Evolutionary conservation across 2,888 invertebrate genomes (phyloP).

Genomic region (Aphodius granarius): DNA sequence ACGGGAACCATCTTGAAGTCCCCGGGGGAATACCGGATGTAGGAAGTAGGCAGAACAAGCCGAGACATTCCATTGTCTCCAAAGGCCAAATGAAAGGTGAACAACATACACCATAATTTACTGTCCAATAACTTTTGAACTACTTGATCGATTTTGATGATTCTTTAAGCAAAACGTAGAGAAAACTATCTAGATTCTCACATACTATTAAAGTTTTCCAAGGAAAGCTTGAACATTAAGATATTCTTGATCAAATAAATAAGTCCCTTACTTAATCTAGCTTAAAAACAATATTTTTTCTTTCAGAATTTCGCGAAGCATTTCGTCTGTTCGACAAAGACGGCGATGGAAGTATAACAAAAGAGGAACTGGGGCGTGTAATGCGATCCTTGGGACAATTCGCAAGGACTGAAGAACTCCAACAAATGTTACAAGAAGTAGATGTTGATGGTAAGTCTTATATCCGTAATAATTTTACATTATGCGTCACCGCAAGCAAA

Average conservation of each 20-base stretch:
- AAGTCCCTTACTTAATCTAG: background rate
- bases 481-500: too few relatives aligned
- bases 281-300: slow-evolving; percentile 3
- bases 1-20: slow-evolving; percentile 15
- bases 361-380: slow-evolving; percentile 82
- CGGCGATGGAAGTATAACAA: slow-evolving; percentile 85
- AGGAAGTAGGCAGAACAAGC: slow-evolving; percentile 20
- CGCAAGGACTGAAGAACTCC: slow-evolving; percentile 81
- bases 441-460: slow-evolving; percentile 46
- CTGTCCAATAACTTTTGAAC: too few relatives aligned
- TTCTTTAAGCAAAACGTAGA: slow-evolving; percentile 1
- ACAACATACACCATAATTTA: slow-evolving; percentile 12
- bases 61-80: slow-evolving; percentile 56
- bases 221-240: too few relatives aligned
- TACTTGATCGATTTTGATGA: background rate
- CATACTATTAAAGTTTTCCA: too few relatives aligned
- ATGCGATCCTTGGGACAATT: slow-evolving; percentile 87
- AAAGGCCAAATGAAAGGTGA: slow-evolving; percentile 83
- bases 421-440: slow-evolving; percentile 81
- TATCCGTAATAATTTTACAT: background rate
- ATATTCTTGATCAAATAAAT: background rate
- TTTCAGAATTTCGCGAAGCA: slow-evolving; percentile 84
- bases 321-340: slow-evolving; percentile 87
- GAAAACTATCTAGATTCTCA: too few relatives aligned
- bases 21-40: slow-evolving; percentile 18